These are phyloP conservation scores for Hippocampus abdominalis DNA, from an alignment of 2,113 vertebrate species.

Conservation along the genomic window DNA sequence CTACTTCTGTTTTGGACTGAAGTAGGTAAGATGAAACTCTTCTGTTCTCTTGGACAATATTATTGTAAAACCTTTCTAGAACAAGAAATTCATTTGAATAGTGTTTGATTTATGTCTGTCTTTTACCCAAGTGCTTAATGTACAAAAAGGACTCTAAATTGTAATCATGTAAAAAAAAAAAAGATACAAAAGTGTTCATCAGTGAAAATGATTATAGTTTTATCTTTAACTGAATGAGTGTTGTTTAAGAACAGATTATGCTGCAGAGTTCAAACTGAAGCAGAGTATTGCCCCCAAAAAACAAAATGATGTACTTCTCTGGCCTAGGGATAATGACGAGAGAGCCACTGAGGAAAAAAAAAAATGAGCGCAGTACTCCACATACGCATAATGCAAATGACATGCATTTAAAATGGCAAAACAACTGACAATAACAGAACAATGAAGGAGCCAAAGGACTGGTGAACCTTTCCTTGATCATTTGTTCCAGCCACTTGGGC, in stretches of 20 bases:
- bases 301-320: conserved; percentile 40
- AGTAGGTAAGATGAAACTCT: neutral
- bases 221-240: no score
- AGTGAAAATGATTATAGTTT: no score
- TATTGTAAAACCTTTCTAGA: neutral
- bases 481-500: conserved; percentile 26
- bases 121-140: no score
- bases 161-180: neutral
- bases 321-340: neutral
- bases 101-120: neutral
- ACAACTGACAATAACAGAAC: conserved; percentile 70
- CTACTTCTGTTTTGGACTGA: conserved; percentile 1
- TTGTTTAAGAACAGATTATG: neutral
- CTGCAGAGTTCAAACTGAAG: neutral
- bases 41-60: neutral
- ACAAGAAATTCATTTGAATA: neutral
- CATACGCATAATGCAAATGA: conserved; percentile 76
- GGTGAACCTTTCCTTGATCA: conserved; percentile 35
- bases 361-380: conserved; percentile 28
- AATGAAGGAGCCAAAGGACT: conserved; percentile 59
- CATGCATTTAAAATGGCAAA: conserved; percentile 68
- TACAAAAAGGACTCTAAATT: neutral
- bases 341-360: neutral
- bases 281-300: conserved; percentile 12
- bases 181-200: no score